These are phyloP conservation scores for Knipowitschia caucasica DNA, from an alignment of 2,797 vertebrate species.

Conservation along the genomic window DNA sequence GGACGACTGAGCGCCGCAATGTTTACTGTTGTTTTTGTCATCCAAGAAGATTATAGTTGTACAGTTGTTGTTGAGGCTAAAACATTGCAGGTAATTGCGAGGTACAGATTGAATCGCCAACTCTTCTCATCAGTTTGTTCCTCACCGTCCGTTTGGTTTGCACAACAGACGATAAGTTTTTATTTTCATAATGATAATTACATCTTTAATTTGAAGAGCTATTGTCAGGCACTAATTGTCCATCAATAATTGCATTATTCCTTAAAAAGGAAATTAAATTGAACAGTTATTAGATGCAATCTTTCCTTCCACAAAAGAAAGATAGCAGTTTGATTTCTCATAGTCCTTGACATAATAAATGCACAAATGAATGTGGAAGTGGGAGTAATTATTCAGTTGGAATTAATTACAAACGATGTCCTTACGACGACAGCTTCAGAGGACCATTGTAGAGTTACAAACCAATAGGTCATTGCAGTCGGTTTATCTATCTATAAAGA, in stretches of 20 bases:
- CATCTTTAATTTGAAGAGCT: neutral
- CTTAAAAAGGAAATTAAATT: constrained; percentile 23
- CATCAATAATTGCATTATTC: neutral
- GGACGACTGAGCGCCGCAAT: too few relatives aligned
- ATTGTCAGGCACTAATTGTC: neutral
- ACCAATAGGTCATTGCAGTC: too few relatives aligned
- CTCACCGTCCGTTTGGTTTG: too few relatives aligned
- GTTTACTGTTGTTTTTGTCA: too few relatives aligned
- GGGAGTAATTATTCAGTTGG: neutral
- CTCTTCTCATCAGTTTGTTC: too few relatives aligned
- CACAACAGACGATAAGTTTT: neutral
- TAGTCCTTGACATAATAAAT: neutral
- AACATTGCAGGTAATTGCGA: too few relatives aligned
- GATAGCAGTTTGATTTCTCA: neutral
- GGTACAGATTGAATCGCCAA: too few relatives aligned
- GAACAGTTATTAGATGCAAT: neutral
- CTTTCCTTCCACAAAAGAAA: constrained; percentile 6
- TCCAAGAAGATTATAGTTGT: too few relatives aligned
- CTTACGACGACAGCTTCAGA: neutral
- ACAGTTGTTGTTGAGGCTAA: too few relatives aligned
- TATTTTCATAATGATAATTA: neutral
- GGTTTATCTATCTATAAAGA: too few relatives aligned
- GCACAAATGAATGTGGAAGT: neutral
- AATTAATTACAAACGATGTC: neutral
- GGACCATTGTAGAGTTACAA: too few relatives aligned